These are phyloP conservation scores for Fragum sueziense DNA, from an alignment of 2,888 invertebrate species.

Conservation along the genomic window DNA sequence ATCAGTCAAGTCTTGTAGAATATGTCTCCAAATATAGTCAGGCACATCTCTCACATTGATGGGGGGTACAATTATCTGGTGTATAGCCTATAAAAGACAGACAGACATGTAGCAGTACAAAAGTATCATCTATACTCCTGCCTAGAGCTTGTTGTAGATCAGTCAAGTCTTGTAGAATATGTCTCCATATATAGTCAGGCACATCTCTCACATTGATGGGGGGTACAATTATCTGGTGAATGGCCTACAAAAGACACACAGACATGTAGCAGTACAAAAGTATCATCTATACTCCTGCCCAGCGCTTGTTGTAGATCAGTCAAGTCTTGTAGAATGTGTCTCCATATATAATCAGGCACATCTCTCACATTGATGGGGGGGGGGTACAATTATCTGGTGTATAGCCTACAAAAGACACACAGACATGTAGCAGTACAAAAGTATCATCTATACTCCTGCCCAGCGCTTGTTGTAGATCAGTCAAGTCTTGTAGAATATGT, in stretches of 20 bases:
- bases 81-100: background rate
- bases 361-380: conserved; percentile 38
- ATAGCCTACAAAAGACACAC: conserved; percentile 46
- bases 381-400: conserved; percentile 43
- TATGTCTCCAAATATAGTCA: conserved; percentile 68
- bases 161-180: conserved; percentile 65
- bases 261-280: conserved; percentile 66
- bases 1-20: conserved; percentile 62
- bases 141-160: conserved; percentile 58
- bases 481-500: conserved; percentile 67
- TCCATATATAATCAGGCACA: conserved; percentile 62
- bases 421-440: conserved; percentile 66
- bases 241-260: background rate
- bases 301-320: conserved; percentile 57
- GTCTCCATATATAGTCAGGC: conserved; percentile 64
- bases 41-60: conserved; percentile 31
- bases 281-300: conserved; percentile 68
- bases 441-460: conserved; percentile 69
- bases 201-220: conserved; percentile 41
- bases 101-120: conserved; percentile 40
- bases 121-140: conserved; percentile 67
- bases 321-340: conserved; percentile 67
- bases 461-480: conserved; percentile 56
- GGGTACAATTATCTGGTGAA: conserved; percentile 40
- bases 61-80: conserved; percentile 49